Percentiles rank a stretch among this genome's conserved stretches.
Evolutionary conservation across 2,113 vertebrate genomes (phyloP).

Genomic region (Naja naja): DNA sequence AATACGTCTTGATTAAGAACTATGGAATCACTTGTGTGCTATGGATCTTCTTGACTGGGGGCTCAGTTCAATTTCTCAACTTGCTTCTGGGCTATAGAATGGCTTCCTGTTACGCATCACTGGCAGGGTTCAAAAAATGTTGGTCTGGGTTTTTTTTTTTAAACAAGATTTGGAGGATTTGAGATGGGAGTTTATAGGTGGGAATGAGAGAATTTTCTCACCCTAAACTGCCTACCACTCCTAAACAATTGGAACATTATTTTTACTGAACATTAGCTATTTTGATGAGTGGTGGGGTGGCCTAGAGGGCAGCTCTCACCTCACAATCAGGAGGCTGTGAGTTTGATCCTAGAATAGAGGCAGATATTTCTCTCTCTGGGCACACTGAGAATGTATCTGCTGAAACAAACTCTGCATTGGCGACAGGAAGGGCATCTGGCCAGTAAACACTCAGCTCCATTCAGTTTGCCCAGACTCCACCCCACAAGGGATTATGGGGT

Average conservation of each 20-base stretch:
- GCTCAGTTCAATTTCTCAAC: not conserved
- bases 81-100: not conserved
- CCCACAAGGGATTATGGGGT: too few relatives aligned
- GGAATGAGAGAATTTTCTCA: not conserved
- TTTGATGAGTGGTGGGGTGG: not conserved
- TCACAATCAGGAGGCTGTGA: too few relatives aligned
- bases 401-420: too few relatives aligned
- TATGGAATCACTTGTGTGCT: not conserved
- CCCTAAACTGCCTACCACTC: not conserved
- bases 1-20: not conserved
- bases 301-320: too few relatives aligned
- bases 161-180: not conserved
- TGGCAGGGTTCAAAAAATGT: not conserved
- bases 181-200: not conserved
- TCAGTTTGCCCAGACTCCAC: too few relatives aligned
- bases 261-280: not conserved
- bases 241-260: not conserved
- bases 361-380: too few relatives aligned
- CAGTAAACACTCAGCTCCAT: too few relatives aligned
- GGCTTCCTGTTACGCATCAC: not conserved
- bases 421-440: too few relatives aligned
- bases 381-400: too few relatives aligned
- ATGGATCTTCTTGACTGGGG: not conserved
- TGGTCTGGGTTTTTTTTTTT: not conserved
- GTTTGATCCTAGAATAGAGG: too few relatives aligned